Base-by-base conservation (phyloP, 2,888 invertebrate genomes). In the Prosapia bicincta region DNA sequence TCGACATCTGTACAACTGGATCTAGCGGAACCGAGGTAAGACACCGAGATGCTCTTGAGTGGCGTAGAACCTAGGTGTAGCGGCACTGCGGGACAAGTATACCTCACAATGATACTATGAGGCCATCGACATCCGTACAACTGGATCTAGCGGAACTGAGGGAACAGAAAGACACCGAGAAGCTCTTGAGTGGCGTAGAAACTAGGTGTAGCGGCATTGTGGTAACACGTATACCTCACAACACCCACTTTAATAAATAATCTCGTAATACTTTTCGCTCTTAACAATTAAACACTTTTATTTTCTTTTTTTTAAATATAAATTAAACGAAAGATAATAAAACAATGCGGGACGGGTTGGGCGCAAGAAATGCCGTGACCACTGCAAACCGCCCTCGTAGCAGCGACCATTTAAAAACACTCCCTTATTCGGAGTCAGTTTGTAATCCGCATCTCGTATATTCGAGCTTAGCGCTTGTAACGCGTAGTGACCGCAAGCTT, bases 401-500 rank as follows among this genome's bases (percentile, higher is more conserved):
- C 54, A 20, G 54, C 20, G 54, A 54, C n/a, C 54, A 54, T 54
- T 54, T 54, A 54, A 54, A 54, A 54, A 54, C 54, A 54, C 54
- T 54, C 54, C 54, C 54, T 54, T 54, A 54, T 54, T 54, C 20
- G 20, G 54, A 54, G 54, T 54, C 54, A 54, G 54, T 54, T 20
- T 66, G 66, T 30, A 54, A 54, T 54, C 26, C 26, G 28, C 20
- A 25, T 15, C 20, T 32, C 72, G 30, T 72, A 72, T 72, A 72
- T 72, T 66, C 30, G 28, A 66, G 72, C 72, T 72, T 72, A 72
- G 25, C 66, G 25, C n/a, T 30, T 30, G 66, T 72, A 72, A 66
- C 72, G 26, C 5, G 66, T 66, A 30, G 66, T 66, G 66, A 32
- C 72, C 72, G 72, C 72, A 72, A 66, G 72, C 72, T 72, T 72